Conservation (phyloP, 2,797 vertebrate genomes). For the Vipera ursinii region DNA sequence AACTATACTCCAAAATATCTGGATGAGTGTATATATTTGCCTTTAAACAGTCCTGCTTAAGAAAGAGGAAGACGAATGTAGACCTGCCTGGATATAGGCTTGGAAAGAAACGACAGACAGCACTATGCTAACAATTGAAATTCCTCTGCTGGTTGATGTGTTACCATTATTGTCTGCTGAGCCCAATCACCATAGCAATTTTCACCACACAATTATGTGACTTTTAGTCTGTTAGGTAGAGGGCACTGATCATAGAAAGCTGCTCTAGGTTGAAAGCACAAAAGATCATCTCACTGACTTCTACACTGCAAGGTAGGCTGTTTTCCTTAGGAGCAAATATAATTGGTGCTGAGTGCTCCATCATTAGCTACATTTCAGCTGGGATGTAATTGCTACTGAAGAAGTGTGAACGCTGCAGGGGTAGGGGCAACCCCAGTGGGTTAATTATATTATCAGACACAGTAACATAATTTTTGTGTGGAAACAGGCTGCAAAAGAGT, state of each 20-base stretch:
- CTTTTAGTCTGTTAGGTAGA: not conserved
- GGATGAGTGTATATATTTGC: not conserved
- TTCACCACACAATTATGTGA: not conserved
- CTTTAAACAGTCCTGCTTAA: not conserved
- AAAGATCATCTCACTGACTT: not conserved
- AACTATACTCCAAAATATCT: not conserved
- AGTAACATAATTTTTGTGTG: not conserved
- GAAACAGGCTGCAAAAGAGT: constrained; percentile 8
- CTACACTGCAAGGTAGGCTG: constrained; percentile 24
- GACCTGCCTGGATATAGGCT: not conserved
- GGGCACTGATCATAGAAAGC: not conserved
- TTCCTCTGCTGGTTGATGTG: not conserved
- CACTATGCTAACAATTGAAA: not conserved
- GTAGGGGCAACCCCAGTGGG: constrained; percentile 23
- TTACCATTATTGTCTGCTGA: not conserved
- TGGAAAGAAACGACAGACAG: not conserved
- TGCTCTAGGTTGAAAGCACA: not conserved
- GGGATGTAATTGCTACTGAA: constrained; percentile 21
- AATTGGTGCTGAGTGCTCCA: constrained; percentile 13
- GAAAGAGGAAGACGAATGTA: not conserved
- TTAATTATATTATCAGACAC: constrained; percentile 23
- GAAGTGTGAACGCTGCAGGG: constrained; percentile 8
- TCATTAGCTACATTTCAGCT: constrained; percentile 31
- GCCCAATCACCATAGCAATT: not conserved
- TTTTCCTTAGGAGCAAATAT: constrained; percentile 16